Evolutionary conservation across 2,113 vertebrate species (phyloP), one percentile per base, ranked within the genome.

Genomic region (Sarotherodon lohbergeri): DNA sequence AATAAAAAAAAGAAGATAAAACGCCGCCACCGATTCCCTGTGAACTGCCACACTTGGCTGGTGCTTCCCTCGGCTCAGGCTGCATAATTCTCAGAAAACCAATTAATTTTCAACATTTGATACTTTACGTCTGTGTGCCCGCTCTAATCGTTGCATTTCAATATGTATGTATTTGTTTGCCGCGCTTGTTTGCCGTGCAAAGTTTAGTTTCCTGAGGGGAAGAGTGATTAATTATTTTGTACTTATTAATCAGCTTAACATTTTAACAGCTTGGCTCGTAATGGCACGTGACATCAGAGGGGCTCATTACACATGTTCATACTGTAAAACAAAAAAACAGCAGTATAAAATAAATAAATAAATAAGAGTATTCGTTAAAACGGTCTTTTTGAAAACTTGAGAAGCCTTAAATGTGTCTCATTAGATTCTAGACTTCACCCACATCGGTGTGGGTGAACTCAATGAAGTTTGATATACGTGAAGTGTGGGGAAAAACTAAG

Each of bases 161-260:
- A 79, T 52, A 32, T 57, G 76, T 29, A 76, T 84, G 66, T 43
- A 73, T 90, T 86, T 91, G 86, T 88, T 87, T 86, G n/a, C 24
- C 22, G 52, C 39, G 56, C 73, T 16, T 73, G 86, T 93, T 89
- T 86, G 39, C 17, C 24, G 56, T 27, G 80, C 80, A 84, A 91
- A 93, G 80, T 93, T 85, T 80, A 19, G 89, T 87, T 89, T 86
- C 68, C n/a, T 36, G 32, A 29, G 63, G 48, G 56, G 32, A 32
- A 71, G 6, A 17, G 14, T 89, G 88, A 91, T 92, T 93, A 78
- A 94, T 91, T 92, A 57, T 94, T 94, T 89, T 91, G 36, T 39
- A 68, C 34, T 83, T 86, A 92, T 91, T 94, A 87, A 94, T 92
- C 90, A 88, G 81, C 88, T 88, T 87, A 82, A 68, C 85, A 59